Conservation (phyloP, 2,113 vertebrate species). For the Herpetotheres cachinnans region DNA sequence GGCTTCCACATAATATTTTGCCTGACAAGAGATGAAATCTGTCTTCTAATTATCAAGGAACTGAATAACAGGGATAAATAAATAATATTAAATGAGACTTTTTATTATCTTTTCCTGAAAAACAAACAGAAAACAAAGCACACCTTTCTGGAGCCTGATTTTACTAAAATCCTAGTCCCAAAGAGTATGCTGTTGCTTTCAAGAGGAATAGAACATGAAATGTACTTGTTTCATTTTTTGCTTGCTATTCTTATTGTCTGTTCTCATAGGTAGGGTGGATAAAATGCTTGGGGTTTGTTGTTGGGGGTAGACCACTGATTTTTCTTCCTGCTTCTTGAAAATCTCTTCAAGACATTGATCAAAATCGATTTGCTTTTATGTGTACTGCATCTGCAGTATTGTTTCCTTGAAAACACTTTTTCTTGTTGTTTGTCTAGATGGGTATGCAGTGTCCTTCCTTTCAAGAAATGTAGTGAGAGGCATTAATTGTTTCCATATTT, state of each 20-base stretch:
- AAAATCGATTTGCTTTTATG: neutral
- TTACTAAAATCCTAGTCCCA: neutral
- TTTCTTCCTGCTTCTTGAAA: neutral
- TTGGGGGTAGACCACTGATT: neutral
- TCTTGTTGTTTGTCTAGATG: neutral
- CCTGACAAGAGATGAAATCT: neutral
- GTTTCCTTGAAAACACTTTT: neutral
- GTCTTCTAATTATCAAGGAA: slow-evolving; percentile 9
- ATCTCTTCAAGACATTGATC: neutral
- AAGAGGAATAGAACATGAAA: neutral
- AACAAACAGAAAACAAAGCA: neutral
- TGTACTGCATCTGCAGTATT: neutral
- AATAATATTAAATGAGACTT: neutral
- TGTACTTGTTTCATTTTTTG: neutral
- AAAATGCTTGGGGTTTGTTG: neutral
- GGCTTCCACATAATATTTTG: slow-evolving; percentile 22
- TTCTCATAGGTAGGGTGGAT: neutral
- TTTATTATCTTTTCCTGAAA: neutral
- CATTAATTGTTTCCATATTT: neutral
- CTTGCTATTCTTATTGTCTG: neutral
- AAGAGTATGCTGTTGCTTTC: neutral
- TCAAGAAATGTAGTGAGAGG: neutral
- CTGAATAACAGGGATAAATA: neutral
- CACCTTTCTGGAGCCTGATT: neutral
- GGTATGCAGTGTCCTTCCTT: neutral